A percentile compares a stretch with the other conserved stretches of the same genome.
Evolutionary conservation across 92 coral and sea anemone genomes (phyloP).

Genomic region (Zoanthus gigantus): DNA sequence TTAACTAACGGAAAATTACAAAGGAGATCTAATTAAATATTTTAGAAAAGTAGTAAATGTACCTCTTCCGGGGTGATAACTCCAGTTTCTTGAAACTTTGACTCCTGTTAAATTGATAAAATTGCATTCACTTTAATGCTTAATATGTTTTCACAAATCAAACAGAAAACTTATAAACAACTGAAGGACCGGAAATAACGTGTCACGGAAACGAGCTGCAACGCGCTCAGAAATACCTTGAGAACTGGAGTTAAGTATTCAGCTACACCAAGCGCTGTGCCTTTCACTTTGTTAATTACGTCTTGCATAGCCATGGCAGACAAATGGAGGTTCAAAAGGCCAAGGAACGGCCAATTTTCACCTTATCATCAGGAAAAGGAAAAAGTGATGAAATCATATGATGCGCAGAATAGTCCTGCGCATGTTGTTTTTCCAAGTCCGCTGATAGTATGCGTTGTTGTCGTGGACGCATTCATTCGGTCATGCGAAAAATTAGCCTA

Average conservation of each 20-base stretch:
- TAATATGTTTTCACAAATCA: neutral
- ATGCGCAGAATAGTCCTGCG: slow-evolving; percentile 24
- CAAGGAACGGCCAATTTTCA: slow-evolving; percentile 26
- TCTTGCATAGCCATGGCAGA: slow-evolving; percentile 97
- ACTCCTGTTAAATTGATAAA: slow-evolving; percentile 69
- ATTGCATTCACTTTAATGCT: neutral
- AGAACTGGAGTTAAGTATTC: slow-evolving; percentile 95
- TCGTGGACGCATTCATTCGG: slow-evolving; percentile 8
- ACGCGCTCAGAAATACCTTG: slow-evolving; percentile 67
- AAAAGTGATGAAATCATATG: slow-evolving; percentile 38
- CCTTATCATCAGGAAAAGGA: neutral
- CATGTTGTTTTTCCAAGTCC: neutral
- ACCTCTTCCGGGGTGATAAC: slow-evolving; percentile 99
- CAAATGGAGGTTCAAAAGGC: slow-evolving; percentile 19
- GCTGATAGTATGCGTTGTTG: neutral
- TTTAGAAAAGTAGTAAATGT: neutral
- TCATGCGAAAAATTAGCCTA: no score
- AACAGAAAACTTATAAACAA: neutral
- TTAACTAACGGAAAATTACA: no score
- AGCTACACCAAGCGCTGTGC: slow-evolving; percentile 98
- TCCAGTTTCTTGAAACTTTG: slow-evolving; percentile 99
- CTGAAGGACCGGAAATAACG: slow-evolving; percentile 3
- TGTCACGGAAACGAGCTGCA: neutral
- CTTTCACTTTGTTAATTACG: slow-evolving; percentile 95
- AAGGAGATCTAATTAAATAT: no score